These are phyloP conservation scores for Caretta caretta DNA, from an alignment of 2,113 vertebrate genomes.

Conservation along the genomic window DNA sequence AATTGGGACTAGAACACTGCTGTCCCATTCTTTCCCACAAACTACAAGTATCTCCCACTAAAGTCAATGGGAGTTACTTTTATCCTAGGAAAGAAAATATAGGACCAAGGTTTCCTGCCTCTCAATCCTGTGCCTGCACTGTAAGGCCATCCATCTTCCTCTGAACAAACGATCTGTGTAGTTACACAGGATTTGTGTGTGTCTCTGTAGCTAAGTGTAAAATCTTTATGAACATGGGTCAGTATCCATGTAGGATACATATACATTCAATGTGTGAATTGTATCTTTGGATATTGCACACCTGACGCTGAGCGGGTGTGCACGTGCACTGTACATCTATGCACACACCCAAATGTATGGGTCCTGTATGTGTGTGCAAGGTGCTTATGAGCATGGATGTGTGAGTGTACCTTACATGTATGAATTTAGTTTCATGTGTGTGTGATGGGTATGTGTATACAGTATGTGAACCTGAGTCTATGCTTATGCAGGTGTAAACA, in stretches of 20 bases:
- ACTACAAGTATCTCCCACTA: not conserved
- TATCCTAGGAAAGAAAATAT: not conserved
- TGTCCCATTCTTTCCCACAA: not conserved
- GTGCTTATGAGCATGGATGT: not conserved
- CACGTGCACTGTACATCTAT: not conserved
- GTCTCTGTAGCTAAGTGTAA: constrained; percentile 33
- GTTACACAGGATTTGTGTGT: constrained; percentile 13
- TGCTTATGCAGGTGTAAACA: not conserved
- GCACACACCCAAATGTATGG: not conserved
- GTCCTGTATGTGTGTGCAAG: not conserved
- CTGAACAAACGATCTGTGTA: not conserved
- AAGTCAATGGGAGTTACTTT: not conserved
- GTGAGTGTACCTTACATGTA: constrained; percentile 2
- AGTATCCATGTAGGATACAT: constrained; percentile 25
- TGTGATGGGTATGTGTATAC: not conserved
- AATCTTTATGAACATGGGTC: constrained; percentile 55
- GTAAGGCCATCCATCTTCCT: not conserved
- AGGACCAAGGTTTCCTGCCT: not conserved
- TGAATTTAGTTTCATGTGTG: not conserved
- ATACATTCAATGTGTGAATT: constrained; percentile 2
- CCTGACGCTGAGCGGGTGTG: constrained; percentile 2
- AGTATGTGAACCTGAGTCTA: not conserved
- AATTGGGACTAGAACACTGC: not conserved
- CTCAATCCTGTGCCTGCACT: not conserved
- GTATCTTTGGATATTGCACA: constrained; percentile 7